These are phyloP conservation scores for Ormia ochracea DNA, from an alignment of 2,888 invertebrate genomes.

Conservation along the genomic window DNA sequence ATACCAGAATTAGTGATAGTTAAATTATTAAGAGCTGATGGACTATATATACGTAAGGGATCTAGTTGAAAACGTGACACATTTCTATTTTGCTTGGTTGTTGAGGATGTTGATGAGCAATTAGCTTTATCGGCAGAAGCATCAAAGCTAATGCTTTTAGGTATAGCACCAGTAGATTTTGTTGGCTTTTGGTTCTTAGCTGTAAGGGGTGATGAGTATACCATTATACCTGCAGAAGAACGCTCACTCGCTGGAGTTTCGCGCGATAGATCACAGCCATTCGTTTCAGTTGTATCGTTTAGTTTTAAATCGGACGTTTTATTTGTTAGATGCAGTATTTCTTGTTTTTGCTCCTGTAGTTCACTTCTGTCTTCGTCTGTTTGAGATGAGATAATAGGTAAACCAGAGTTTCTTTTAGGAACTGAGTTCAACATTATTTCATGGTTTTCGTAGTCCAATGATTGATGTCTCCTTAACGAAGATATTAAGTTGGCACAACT, in stretches of 20 bases:
- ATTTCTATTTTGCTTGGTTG: conserved; percentile 66
- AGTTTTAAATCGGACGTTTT: conserved; percentile 72
- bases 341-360: conserved; percentile 70
- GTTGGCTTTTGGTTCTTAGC: conserved; percentile 74
- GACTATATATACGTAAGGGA: conserved; percentile 37
- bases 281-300: conserved; percentile 44
- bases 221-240: conserved; percentile 25
- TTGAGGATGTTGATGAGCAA: conserved; percentile 75
- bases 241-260: conserved; percentile 35
- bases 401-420: conserved; percentile 65
- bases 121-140: conserved; percentile 88
- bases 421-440: conserved; percentile 72
- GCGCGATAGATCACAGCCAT: conserved; percentile 26
- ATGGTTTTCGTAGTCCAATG: conserved; percentile 76
- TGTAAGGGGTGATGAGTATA: conserved; percentile 3
- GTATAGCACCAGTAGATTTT: conserved; percentile 88
- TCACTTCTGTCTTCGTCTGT: conserved; percentile 70
- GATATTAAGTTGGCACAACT: conserved; percentile 35
- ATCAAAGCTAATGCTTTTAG: conserved; percentile 94
- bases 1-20: conserved; percentile 80
- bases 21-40: conserved; percentile 29
- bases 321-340: conserved; percentile 69
- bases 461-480: conserved; percentile 72
- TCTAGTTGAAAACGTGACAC: conserved; percentile 30
- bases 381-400: conserved; percentile 65